Evolutionary conservation across 1,140 invertebrate species (phyloP).

Genomic region (Trichonephila inaurata): DNA sequence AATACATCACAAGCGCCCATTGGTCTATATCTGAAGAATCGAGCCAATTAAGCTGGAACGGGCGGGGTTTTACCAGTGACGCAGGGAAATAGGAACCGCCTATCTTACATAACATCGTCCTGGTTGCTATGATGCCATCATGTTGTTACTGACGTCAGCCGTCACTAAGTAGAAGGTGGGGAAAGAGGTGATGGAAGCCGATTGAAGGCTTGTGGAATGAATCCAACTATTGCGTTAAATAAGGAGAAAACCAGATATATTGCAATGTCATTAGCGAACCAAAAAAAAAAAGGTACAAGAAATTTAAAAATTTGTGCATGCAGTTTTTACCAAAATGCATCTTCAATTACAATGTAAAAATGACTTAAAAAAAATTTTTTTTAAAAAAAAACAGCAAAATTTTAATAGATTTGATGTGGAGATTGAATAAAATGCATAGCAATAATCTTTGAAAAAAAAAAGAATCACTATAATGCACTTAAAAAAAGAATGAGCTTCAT

Average conservation of each 20-base stretch:
- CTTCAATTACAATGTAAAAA: no score
- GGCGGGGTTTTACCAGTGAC: conserved; percentile 35
- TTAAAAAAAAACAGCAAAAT: no score
- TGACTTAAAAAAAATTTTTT: no score
- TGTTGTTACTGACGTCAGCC: conserved; percentile 14
- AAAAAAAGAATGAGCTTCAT: no score
- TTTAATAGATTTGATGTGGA: no score
- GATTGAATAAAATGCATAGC: no score
- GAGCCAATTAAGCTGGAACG: conserved; percentile 54
- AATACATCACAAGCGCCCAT: background rate
- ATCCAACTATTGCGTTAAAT: background rate
- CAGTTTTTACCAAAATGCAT: no score
- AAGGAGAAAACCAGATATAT: background rate
- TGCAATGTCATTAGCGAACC: background rate
- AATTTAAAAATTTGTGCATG: no score
- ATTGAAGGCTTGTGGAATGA: background rate
- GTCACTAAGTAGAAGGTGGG: background rate
- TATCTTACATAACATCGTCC: background rate
- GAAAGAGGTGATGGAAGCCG: background rate
- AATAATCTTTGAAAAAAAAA: no score
- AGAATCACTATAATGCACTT: no score
- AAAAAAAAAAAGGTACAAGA: background rate
- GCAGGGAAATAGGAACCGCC: background rate
- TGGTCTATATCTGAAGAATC: background rate
- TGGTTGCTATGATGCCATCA: conserved; percentile 12